Base-by-base conservation (phyloP, 2,888 invertebrate species). In the Lasioglossum calceatum region DNA sequence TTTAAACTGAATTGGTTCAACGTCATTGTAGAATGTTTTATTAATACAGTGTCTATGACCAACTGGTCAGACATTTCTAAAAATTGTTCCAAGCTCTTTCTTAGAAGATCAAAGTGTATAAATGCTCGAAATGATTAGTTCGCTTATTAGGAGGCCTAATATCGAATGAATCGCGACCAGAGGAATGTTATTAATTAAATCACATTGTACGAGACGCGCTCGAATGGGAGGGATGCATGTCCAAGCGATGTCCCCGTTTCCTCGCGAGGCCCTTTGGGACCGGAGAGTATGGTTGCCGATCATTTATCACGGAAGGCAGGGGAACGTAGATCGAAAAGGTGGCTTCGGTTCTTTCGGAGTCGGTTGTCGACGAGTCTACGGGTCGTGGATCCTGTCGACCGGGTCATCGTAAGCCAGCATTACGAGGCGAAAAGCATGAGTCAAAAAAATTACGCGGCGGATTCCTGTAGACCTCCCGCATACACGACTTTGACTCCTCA, bases 391-490 rank as follows among this genome's bases (percentile, higher is more conserved):
- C 91, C 88, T 89, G 90, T 89, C 91, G 93, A 91, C 92, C 91
- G 90, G 92, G 92, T 93, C 93, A 92, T 91, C 90, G 91, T 90
- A 91, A 92, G 93, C 85, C 92, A 92, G 91, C 91, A 92, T 92
- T 93, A 93, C 92, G 88, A 92, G 89, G 93, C 92, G 91, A 89
- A 90, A 91, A 92, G 91, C 89, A 91, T 91, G 92, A 92, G 91
- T 93, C 89, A 88, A 92, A 93, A 94, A 94, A 94, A 93, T 94
- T 94, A 94, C 94, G 92, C 92, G 89, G 94, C 94, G 91, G 92
- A 94, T 94, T 94, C 94, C 93, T 92, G 81, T 77, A 92, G 94
- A 94, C 94, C 94, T 94, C 94, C 94, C 94, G 94, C 93, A 88
- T 81, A 91, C 86, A 87, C 86, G 79, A 79, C 71, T 23, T 84